Evolutionary conservation across 2,888 invertebrate species (phyloP), one percentile per base, ranked within the genome.

Genomic region (Orchestes rusci): DNA sequence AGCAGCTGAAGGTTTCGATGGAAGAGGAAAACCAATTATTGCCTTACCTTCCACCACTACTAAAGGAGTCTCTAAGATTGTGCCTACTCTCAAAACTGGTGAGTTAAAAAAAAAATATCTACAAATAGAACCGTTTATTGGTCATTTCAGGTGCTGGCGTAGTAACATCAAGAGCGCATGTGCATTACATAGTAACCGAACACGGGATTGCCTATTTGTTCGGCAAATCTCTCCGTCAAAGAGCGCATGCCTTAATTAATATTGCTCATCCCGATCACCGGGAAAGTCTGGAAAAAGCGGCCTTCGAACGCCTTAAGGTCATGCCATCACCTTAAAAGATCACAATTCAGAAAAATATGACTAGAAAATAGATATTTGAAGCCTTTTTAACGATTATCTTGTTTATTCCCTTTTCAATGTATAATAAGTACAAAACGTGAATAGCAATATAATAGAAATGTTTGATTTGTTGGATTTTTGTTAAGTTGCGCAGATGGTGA

Each of bases 121-220:
- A 23, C 23, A 10, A 23, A 23, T 23, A 7, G 23, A 23, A 23
- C 10, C 23, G 23, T 23, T 10, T 30, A 30, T 13, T 5, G 7
- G 12, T 30, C 12, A 10, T 12, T 51, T 48, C 15, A 58, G 58
- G 94, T 58, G 91, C 88, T 46, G 94, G 94, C n/a, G 91, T 95
- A 3, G 93, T 94, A 12, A 91, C 93, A 0, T 82, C 87, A 0
- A 77, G 94, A 52, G 92, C 90, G 0, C 94, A 95, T 66, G 88
- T 88, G 0, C 89, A 94, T 65, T 95, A 94, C 66, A 77, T 95
- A 2, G 94, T 94, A 1, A 95, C 95, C 0, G 95, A 95, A 65
- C 77, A 86, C 54, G 95, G 95, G 12, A 84, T 94, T 54, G 94
- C 94, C 0, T 73, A 81, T 44, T 71, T 95, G 35, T 94, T 93